Evolutionary conservation across 2,113 vertebrate genomes (phyloP), one percentile per base, ranked within the genome.

Genomic region (Onychostruthus taczanowskii): DNA sequence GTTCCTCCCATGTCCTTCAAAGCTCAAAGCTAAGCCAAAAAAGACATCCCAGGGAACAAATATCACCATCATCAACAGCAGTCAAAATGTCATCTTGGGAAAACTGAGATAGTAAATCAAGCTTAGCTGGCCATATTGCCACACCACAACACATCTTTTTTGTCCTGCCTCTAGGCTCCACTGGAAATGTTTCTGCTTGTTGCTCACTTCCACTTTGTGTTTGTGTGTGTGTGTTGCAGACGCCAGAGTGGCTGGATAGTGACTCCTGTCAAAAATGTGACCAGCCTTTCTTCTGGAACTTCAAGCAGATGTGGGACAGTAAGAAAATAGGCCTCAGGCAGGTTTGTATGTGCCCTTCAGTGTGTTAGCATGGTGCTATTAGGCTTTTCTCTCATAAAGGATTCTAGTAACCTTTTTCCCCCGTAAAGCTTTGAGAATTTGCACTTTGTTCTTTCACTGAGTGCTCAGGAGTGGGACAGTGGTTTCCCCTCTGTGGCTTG

Each of bases 221-320:
- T 47, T 79, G 4, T 96, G 19, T 76, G 89, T 87, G 82, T 94
- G 24, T 97, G 31, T 95, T 96, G 64, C 97, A 99, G 99, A 99
- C 99, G 21, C 99, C 99, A 0, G 99, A 99, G 63, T 99, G 99
- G 99, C 83, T 99, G 90, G 99, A 99, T 97, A 99, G 99, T 37
- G 99, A 99, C 93, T 99, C 99, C 56, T 99, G 99, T 97, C 99
- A 99, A 95, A 99, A 99, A 96, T 99, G 99, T 95, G 98, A 99
- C 86, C 99, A 99, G 97, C 99, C 99, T 58, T 99, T 99, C 96
- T 99, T 99, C 98, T 99, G 99, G 99, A 99, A 99, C 97, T 99
- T 99, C 98, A 99, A 99, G 97, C 99, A 99, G 95, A 99, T 99
- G 99, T 99, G 99, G 99, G 99, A 99, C 98, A 99, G 98, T 93